A percentile compares a stretch with the other conserved stretches of the same genome.
These are phyloP conservation scores for Nannoperca australis DNA, from an alignment of 2,797 vertebrate genomes.

Conservation along the genomic window DNA sequence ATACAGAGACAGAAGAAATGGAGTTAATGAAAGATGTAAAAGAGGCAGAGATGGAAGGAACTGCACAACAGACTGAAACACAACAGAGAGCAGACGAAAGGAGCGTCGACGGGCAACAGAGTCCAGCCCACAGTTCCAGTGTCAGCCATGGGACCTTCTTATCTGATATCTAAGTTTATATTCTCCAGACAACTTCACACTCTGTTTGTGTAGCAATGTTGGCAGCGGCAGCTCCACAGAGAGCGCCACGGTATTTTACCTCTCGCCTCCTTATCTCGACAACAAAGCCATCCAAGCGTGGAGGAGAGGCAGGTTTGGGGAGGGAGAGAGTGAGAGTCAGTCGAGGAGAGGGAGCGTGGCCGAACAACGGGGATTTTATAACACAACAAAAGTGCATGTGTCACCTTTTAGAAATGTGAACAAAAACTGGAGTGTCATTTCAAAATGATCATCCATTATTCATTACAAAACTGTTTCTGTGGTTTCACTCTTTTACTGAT, in stretches of 20 bases:
- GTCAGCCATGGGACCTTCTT: constrained; percentile 63
- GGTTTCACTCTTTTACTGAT: neutral
- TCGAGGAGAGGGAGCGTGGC: constrained; percentile 15
- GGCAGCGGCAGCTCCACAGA: constrained; percentile 60
- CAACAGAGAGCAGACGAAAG: neutral
- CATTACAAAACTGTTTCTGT: neutral
- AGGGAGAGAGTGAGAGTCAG: constrained; percentile 2
- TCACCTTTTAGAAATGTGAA: constrained; percentile 41
- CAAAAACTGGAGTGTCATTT: constrained; percentile 15
- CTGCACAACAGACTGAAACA: neutral
- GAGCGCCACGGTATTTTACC: constrained; percentile 67
- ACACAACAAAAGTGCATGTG: constrained; percentile 27
- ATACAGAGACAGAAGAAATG: neutral
- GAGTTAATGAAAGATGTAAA: too few relatives aligned
- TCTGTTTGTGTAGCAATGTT: constrained; percentile 72
- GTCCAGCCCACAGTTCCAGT: constrained; percentile 41
- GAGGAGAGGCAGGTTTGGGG: neutral
- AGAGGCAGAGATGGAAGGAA: neutral
- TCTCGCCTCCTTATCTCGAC: constrained; percentile 84
- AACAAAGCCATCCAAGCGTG: constrained; percentile 59
- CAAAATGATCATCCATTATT: constrained; percentile 4
- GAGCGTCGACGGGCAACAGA: constrained; percentile 5
- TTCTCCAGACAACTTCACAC: constrained; percentile 69
- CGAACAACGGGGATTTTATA: constrained; percentile 39
- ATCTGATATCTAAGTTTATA: constrained; percentile 79